A percentile compares a stretch with the other conserved stretches of the same genome.
Conservation (phyloP, 2,113 vertebrate genomes). For the Actenoides hombroni region DNA sequence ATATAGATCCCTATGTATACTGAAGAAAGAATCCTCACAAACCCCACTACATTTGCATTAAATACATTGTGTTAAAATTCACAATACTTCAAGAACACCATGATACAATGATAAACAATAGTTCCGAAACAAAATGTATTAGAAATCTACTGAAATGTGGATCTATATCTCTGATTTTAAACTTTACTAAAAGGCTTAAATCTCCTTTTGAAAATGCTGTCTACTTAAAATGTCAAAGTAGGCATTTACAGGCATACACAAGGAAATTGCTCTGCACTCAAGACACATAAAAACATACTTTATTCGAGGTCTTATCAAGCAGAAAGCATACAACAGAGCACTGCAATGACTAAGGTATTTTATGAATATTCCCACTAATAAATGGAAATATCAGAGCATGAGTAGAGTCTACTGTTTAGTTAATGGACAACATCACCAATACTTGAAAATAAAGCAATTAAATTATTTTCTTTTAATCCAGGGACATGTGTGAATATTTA, state of each 20-base stretch:
- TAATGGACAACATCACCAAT: background rate
- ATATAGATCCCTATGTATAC: background rate
- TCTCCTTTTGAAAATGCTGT: background rate
- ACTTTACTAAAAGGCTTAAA: background rate
- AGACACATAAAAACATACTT: background rate
- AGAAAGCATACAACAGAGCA: background rate
- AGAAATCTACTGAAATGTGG: background rate
- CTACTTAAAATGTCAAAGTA: background rate
- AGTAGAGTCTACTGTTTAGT: background rate
- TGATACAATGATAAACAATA: background rate
- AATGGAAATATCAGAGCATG: background rate
- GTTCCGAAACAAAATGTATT: background rate
- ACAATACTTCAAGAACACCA: background rate
- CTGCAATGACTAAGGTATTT: background rate
- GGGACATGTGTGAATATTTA: background rate
- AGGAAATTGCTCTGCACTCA: background rate
- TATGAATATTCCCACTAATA: background rate
- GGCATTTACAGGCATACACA: background rate
- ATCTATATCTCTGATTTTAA: background rate
- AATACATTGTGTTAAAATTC: background rate
- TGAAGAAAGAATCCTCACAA: background rate
- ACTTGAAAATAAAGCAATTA: background rate
- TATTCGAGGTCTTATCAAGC: background rate
- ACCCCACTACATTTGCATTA: background rate
- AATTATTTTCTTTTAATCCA: background rate